Percentiles rank a stretch among this genome's conserved stretches.
Evolutionary conservation across 2,888 invertebrate species (phyloP).

Genomic region (Hofmannophila pseudospretella): DNA sequence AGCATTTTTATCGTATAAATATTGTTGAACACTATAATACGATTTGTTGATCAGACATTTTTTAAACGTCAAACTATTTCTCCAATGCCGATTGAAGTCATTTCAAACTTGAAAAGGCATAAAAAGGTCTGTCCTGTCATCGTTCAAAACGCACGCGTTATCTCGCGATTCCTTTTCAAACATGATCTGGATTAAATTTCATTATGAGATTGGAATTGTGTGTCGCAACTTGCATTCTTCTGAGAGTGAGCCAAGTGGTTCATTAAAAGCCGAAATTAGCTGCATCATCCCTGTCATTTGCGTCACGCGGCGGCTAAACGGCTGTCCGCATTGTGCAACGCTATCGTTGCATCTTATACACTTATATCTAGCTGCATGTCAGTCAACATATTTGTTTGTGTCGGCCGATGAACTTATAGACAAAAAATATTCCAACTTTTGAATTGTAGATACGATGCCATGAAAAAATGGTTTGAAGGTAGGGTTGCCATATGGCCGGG

Average conservation of each 20-base stretch:
- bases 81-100: not conserved
- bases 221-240: slow-evolving; percentile 15
- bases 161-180: slow-evolving; percentile 5
- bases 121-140: slow-evolving; percentile 4
- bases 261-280: slow-evolving; percentile 27
- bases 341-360: slow-evolving; percentile 19
- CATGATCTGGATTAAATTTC: slow-evolving; percentile 16
- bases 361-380: slow-evolving; percentile 8
- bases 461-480: too few relatives aligned
- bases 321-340: slow-evolving; percentile 19
- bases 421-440: not conserved
- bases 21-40: too few relatives aligned
- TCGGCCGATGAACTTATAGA: slow-evolving; percentile 12
- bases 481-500: too few relatives aligned
- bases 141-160: slow-evolving; percentile 1
- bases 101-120: slow-evolving; percentile 1
- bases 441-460: too few relatives aligned
- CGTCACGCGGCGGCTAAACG: slow-evolving; percentile 19
- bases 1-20: too few relatives aligned
- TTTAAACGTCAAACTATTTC: not conserved
- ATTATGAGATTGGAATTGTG: slow-evolving; percentile 13
- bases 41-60: too few relatives aligned
- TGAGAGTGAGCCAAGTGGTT: slow-evolving; percentile 10
- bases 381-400: slow-evolving; percentile 11
- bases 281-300: slow-evolving; percentile 38